Conservation (phyloP, 2,797 vertebrate species). For the Lutjanus campechanus region DNA sequence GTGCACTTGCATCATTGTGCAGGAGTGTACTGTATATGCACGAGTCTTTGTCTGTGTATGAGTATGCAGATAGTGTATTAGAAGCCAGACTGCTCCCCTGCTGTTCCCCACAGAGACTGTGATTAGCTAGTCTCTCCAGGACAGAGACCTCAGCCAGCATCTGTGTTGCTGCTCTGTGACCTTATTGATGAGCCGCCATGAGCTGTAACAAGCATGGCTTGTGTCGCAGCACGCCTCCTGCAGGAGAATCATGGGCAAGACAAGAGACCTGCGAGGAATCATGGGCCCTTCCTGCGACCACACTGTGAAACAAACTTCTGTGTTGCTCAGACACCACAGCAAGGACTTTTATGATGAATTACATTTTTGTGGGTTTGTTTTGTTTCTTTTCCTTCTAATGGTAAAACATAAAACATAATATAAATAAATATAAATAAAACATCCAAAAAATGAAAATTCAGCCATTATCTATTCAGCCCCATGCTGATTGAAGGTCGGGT, state of each 20-base stretch:
- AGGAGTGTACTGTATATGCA: neutral
- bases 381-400: too few species aligned
- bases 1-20: constrained; percentile 22
- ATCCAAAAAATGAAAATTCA: too few species aligned
- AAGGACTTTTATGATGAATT: neutral
- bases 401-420: too few species aligned
- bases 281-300: constrained; percentile 14
- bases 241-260: constrained; percentile 19
- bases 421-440: too few species aligned
- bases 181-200: constrained; percentile 64
- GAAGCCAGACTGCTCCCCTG: constrained; percentile 60
- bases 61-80: constrained; percentile 48
- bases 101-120: constrained; percentile 69
- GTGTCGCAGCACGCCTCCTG: constrained; percentile 48
- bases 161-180: constrained; percentile 55
- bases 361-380: too few species aligned
- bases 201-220: constrained; percentile 37
- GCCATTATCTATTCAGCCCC: too few species aligned
- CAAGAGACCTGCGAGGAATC: constrained; percentile 14
- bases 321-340: constrained; percentile 1
- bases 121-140: constrained; percentile 79
- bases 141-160: constrained; percentile 74
- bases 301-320: constrained; percentile 1
- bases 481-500: too few species aligned
- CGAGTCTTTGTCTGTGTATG: constrained; percentile 27